phyloP scores from a whole-genome alignment of 2,113 vertebrate species.

The Rhea americana region DNA sequence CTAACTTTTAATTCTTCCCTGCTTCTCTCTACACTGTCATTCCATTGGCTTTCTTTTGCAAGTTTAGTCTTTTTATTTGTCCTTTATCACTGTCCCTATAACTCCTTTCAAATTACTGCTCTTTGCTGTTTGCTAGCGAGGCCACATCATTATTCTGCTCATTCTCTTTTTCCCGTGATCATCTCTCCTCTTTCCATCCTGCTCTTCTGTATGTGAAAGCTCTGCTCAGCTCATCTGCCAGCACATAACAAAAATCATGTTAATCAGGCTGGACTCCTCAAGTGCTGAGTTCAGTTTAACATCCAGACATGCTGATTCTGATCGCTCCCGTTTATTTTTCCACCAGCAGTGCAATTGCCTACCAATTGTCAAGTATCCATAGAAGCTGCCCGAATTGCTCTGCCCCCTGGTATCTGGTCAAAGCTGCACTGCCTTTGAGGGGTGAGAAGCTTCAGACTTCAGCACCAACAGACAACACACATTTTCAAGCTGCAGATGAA shows the following conservation, averaged over 20 bases:
- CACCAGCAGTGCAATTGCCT: background rate
- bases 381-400: background rate
- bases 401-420: no score
- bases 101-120: background rate
- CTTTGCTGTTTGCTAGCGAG: background rate
- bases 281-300: background rate
- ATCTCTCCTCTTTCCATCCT: background rate
- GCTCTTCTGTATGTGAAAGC: background rate
- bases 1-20: background rate
- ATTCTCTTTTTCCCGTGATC: background rate
- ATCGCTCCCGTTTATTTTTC: background rate
- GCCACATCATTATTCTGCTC: background rate
- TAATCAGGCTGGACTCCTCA: background rate
- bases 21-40: background rate
- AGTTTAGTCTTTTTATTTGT: background rate
- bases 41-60: background rate
- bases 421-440: background rate
- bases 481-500: background rate
- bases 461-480: background rate
- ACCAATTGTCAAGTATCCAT: background rate
- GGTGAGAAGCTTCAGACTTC: background rate
- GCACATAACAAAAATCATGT: background rate
- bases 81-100: background rate
- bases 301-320: background rate
- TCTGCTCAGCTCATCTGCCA: background rate